These are phyloP conservation scores for Illadopsis cleaveri DNA, from an alignment of 2,113 vertebrate species.

Conservation along the genomic window DNA sequence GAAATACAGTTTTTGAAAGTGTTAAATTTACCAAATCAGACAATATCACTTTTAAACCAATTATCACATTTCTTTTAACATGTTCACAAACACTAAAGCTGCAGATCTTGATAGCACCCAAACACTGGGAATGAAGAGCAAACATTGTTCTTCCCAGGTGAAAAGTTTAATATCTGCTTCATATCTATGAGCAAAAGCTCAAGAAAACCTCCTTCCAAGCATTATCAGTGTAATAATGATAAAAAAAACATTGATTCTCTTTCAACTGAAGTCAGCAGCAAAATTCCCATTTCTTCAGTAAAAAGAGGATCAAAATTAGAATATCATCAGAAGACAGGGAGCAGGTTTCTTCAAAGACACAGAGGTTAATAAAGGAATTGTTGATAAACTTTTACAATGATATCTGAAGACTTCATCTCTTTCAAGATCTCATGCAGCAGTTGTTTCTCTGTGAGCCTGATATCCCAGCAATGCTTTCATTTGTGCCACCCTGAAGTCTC, in stretches of 20 bases:
- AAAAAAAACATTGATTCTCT: background rate
- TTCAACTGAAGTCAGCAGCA: background rate
- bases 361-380: constrained; percentile 30
- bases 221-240: background rate
- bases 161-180: background rate
- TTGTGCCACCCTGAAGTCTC: background rate
- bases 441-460: background rate
- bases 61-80: background rate
- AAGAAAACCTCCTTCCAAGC: background rate
- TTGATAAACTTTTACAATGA: constrained; percentile 34
- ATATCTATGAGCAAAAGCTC: background rate
- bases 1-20: background rate
- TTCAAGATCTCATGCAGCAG: background rate
- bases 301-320: constrained; percentile 32
- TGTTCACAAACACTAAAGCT: background rate
- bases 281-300: constrained; percentile 16
- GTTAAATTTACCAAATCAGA: background rate
- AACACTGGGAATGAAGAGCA: background rate
- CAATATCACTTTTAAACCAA: background rate
- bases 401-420: constrained; percentile 8
- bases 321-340: background rate
- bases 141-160: background rate
- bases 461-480: background rate
- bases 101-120: background rate
- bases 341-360: background rate